These are phyloP conservation scores for Microctonus aethiopoides DNA, from an alignment of 2,888 invertebrate species.

Conservation along the genomic window DNA sequence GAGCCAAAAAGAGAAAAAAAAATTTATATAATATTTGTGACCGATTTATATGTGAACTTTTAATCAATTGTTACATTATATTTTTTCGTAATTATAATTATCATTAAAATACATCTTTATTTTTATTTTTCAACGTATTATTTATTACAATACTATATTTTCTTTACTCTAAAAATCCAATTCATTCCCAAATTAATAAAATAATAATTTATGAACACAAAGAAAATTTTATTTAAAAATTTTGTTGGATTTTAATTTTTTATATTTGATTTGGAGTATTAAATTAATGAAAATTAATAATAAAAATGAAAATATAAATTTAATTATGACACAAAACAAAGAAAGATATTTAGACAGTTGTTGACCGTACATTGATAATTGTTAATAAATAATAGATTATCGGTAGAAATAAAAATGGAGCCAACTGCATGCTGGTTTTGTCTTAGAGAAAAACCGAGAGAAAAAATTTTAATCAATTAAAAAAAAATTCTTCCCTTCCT, in stretches of 20 bases:
- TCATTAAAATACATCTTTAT: neutral
- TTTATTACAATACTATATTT: neutral
- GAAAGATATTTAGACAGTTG: constrained; percentile 34
- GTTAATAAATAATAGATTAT: constrained; percentile 48
- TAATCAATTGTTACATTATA: neutral
- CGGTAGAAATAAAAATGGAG: constrained; percentile 14
- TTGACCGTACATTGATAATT: constrained; percentile 45
- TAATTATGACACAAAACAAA: constrained; percentile 29
- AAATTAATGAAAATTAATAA: neutral
- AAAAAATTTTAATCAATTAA: neutral
- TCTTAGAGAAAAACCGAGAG: neutral
- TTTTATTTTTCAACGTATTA: neutral
- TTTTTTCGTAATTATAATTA: neutral
- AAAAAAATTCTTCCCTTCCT: constrained; percentile 26
- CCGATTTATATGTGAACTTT: neutral
- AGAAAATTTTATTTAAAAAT: too few species aligned
- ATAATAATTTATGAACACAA: too few species aligned
- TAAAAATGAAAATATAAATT: neutral
- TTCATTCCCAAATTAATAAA: too few species aligned
- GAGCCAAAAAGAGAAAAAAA: neutral
- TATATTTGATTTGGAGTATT: too few species aligned
- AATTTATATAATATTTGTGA: neutral
- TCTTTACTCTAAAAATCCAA: too few species aligned
- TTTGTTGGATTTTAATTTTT: too few species aligned
- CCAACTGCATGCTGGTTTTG: constrained; percentile 36